phyloP scores from a whole-genome alignment of 1,140 invertebrate genomes.

The Zaprionus capensis region DNA sequence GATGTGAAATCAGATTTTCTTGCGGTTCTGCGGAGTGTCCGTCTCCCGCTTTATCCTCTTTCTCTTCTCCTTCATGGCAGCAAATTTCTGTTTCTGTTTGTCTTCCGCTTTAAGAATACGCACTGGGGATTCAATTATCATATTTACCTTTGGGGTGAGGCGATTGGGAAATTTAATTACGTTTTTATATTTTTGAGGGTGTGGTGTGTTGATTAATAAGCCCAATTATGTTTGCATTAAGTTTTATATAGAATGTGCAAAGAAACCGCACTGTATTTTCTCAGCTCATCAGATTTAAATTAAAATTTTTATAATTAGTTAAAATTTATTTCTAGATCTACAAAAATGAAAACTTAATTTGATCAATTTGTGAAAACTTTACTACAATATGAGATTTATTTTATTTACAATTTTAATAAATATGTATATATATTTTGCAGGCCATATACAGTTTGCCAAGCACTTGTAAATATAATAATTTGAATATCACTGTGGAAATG shows the following conservation, averaged over 20 bases:
- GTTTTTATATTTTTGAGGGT: not conserved
- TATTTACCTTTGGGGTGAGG: conserved; percentile 39
- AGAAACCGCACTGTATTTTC: not conserved
- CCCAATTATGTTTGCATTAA: not conserved
- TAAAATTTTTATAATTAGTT: too few relatives aligned
- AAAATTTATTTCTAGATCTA: not conserved
- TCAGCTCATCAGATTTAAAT: not conserved
- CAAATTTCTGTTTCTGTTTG: conserved; percentile 50
- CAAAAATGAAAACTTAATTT: not conserved
- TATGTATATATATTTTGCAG: too few relatives aligned
- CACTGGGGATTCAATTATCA: conserved; percentile 58
- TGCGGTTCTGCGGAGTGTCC: conserved; percentile 36
- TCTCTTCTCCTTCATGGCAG: conserved; percentile 54
- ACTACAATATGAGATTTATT: not conserved
- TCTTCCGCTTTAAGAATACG: conserved; percentile 2
- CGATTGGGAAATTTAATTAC: conserved; percentile 49
- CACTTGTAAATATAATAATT: too few relatives aligned
- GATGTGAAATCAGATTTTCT: conserved; percentile 49
- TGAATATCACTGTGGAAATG: too few relatives aligned
- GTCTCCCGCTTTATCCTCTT: not conserved
- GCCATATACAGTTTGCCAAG: too few relatives aligned
- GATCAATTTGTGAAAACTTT: not conserved
- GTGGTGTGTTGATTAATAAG: not conserved
- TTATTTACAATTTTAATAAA: not conserved
- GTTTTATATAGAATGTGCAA: not conserved